Percentiles rank a stretch among this genome's conserved stretches.
Conservation (phyloP, 2,113 vertebrate species). For the Hypanus sabinus region DNA sequence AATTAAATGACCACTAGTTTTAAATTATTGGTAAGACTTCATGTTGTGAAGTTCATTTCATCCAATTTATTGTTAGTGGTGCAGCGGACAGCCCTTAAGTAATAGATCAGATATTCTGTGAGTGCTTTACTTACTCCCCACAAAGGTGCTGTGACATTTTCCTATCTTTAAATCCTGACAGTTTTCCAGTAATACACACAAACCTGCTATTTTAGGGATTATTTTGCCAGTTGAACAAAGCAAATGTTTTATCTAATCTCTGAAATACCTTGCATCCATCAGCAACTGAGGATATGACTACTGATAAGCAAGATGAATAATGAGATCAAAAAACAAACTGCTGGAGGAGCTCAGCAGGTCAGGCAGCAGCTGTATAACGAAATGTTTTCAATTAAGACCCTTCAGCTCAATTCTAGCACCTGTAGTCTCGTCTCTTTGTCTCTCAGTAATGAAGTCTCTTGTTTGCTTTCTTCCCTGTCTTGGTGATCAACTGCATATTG, state of each 20-base stretch:
- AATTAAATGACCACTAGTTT: neutral
- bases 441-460: no score
- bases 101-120: neutral
- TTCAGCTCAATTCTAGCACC: no score
- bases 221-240: neutral
- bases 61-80: neutral
- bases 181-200: neutral
- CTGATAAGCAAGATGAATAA: no score
- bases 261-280: neutral
- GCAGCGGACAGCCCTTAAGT: neutral
- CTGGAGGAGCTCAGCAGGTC: no score
- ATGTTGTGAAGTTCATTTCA: neutral
- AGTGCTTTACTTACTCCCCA: neutral
- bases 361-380: no score
- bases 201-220: neutral
- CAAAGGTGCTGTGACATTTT: neutral
- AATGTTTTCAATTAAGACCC: no score
- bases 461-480: no score
- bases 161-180: neutral
- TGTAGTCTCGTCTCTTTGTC: no score
- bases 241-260: neutral
- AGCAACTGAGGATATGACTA: neutral
- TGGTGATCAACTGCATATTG: no score
- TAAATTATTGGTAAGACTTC: neutral
- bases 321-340: no score